Base-by-base conservation (phyloP, 2,888 invertebrate species). In the Andrena flavipes region DNA sequence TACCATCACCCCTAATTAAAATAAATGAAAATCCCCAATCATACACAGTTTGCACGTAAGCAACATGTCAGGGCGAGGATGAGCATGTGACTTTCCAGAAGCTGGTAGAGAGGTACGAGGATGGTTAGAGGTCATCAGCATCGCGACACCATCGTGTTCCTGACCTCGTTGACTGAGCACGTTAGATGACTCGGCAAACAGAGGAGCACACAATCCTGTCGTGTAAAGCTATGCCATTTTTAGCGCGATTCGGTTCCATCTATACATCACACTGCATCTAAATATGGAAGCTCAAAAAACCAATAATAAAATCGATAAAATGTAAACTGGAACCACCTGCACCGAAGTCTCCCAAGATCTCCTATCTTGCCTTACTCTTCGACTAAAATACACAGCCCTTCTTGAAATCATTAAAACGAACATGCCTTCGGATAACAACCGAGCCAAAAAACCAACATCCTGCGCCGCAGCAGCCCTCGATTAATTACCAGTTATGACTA, bases 101-200 rank as follows among this genome's bases (percentile, higher is more conserved):
- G 82, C 85, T 54, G 72, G 63, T 75, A 78, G 74, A 81, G 69
- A 85, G 79, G 80, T 80, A 82, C 81, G 86, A 85, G 86, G 62
- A 86, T 84, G 86, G 87, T 68, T 81, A 87, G 88, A 84, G 92
- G 91, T 90, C 91, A 88, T 85, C 89, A 89, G 88, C 87, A 91
- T 91, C 91, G 88, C 89, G 87, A 91, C 92, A 90, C 92, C 91
- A 91, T 92, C 91, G 89, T 85, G 89, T 87, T 84, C 89, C 88
- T 89, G 87, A 90, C 87, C 87, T 87, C 91, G 88, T 88, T 88
- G 86, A 83, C 85, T 88, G 89, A 84, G 88, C 84, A 91, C 91
- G 89, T 87, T 85, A 84, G 87, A 90, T 89, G 91, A 91, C 91
- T 91, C 78, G 86, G 87, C 86, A 91, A 91, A 87, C 82, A 87